Evolutionary conservation across 2,888 invertebrate genomes (phyloP).

Genomic region (Cryptus viduatorius): DNA sequence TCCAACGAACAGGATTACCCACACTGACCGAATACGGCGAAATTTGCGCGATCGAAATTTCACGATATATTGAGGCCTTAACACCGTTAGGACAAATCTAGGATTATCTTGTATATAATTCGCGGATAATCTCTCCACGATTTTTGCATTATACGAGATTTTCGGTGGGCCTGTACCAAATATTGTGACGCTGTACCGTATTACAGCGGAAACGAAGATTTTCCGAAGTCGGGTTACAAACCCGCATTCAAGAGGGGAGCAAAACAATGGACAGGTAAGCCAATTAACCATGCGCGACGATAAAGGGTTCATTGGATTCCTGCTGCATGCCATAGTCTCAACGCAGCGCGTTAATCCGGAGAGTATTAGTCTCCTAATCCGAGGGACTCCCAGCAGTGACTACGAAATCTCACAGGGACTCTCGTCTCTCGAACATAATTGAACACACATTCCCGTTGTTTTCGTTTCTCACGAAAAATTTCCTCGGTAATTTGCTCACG

Average conservation of each 20-base stretch:
- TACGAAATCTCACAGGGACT: neutral
- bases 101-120: slow-evolving; percentile 46
- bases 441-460: slow-evolving; percentile 31
- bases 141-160: slow-evolving; percentile 56
- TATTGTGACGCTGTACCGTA: slow-evolving; percentile 68
- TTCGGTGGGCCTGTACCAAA: slow-evolving; percentile 60
- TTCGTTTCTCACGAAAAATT: slow-evolving; percentile 47
- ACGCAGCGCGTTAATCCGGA: slow-evolving; percentile 41
- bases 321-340: neutral
- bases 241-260: slow-evolving; percentile 36
- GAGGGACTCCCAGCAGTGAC: neutral
- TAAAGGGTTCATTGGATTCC: slow-evolving; percentile 36
- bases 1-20: neutral
- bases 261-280: slow-evolving; percentile 69
- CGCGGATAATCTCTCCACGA: slow-evolving; percentile 51
- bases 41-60: slow-evolving; percentile 22
- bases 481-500: neutral
- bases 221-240: slow-evolving; percentile 40
- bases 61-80: neutral
- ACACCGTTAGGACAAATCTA: slow-evolving; percentile 43
- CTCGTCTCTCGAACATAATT: slow-evolving; percentile 21
- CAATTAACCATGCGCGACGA: slow-evolving; percentile 65
- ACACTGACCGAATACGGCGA: slow-evolving; percentile 19
- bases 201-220: slow-evolving; percentile 36
- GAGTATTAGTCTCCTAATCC: slow-evolving; percentile 46